These are phyloP conservation scores for Dermolepida albohirtum DNA, from an alignment of 2,888 invertebrate genomes.

Conservation along the genomic window DNA sequence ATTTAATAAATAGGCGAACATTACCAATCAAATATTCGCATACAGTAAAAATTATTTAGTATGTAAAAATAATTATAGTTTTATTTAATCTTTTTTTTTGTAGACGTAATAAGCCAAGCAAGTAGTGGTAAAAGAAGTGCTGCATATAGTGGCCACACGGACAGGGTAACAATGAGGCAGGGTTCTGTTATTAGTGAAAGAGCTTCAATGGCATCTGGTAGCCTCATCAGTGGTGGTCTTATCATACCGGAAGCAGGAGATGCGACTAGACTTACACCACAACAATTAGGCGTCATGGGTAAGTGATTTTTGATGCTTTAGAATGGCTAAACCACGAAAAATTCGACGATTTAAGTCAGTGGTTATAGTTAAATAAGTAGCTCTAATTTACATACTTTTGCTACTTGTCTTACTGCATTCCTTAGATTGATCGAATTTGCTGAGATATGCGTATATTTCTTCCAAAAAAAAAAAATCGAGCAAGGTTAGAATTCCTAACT, in stretches of 20 bases:
- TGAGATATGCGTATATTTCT: no score
- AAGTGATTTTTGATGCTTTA: constrained; percentile 62
- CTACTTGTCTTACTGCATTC: no score
- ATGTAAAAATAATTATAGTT: no score
- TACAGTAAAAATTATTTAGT: no score
- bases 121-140: constrained; percentile 75
- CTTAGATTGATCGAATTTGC: no score
- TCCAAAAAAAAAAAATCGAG: no score
- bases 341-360: no score
- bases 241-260: constrained; percentile 64
- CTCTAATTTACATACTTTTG: no score
- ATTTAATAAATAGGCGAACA: no score
- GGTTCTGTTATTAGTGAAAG: constrained; percentile 74
- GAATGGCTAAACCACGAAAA: neutral
- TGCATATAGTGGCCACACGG: constrained; percentile 62
- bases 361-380: no score
- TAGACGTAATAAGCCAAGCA: constrained; percentile 73
- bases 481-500: no score
- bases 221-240: constrained; percentile 68
- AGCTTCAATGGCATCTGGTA: constrained; percentile 76
- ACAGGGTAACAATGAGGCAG: constrained; percentile 59
- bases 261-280: constrained; percentile 80
- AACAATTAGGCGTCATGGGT: constrained; percentile 92
- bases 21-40: no score
- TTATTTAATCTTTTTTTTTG: constrained; percentile 22